Evolutionary conservation across 2,888 invertebrate species (phyloP).

Genomic region (Nomada fucata): DNA sequence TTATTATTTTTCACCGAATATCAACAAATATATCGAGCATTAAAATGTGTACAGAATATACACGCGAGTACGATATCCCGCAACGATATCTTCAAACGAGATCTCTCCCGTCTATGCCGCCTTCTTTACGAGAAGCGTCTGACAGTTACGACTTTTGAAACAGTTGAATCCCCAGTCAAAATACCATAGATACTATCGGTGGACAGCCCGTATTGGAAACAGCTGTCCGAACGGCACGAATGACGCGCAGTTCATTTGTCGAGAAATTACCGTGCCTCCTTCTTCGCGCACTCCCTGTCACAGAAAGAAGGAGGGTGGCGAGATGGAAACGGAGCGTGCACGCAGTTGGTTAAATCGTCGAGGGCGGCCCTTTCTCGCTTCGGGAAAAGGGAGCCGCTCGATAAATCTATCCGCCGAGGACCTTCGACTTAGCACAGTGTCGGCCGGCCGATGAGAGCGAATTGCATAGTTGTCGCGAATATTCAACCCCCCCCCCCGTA

Average conservation of each 20-base stretch:
- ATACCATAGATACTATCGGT: not conserved
- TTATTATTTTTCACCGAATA: too few relatives aligned
- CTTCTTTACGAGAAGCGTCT: too few relatives aligned
- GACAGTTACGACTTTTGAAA: conserved; percentile 11
- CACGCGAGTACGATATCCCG: too few relatives aligned
- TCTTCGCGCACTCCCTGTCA: not conserved
- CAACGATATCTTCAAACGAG: too few relatives aligned
- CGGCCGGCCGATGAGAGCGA: conserved; percentile 43
- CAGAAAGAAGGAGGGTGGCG: conserved; percentile 12
- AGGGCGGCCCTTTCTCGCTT: conserved; percentile 49
- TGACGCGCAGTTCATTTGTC: conserved; percentile 17
- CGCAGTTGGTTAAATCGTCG: conserved; percentile 36
- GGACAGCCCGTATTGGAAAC: conserved; percentile 25
- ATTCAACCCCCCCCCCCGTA: conserved; percentile 54
- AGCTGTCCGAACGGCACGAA: conserved; percentile 38
- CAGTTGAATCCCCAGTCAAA: not conserved
- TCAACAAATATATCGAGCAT: too few relatives aligned
- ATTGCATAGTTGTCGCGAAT: conserved; percentile 65
- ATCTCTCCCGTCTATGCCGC: too few relatives aligned
- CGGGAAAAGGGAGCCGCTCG: conserved; percentile 57
- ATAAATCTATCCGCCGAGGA: conserved; percentile 70
- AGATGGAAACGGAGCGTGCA: conserved; percentile 1
- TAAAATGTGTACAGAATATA: too few relatives aligned
- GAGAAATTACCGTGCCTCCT: conserved; percentile 19
- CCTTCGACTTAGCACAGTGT: conserved; percentile 70